phyloP scores from a whole-genome alignment of 2,113 vertebrate species.

The Oriolus oriolus region DNA sequence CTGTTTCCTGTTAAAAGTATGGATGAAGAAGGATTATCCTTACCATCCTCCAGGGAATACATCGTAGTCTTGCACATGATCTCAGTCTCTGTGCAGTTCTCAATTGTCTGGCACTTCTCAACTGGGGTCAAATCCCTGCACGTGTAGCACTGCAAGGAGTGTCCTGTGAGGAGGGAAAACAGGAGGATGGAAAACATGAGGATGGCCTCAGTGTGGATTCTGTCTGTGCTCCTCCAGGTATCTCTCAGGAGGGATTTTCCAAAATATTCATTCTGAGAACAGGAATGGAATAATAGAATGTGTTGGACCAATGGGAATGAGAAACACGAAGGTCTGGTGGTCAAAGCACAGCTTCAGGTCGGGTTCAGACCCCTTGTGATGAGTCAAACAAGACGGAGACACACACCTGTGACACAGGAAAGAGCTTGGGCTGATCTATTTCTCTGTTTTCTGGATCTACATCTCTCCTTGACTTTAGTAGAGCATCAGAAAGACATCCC shows the following conservation, averaged over 20 bases:
- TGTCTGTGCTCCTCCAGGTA: neutral
- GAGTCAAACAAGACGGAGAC: neutral
- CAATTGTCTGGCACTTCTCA: neutral
- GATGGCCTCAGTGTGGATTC: neutral
- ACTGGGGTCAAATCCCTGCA: neutral
- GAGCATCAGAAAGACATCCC: neutral
- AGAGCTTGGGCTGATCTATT: neutral
- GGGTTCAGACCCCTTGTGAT: neutral
- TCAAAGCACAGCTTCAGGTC: neutral
- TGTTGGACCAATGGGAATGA: neutral
- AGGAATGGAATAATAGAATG: fast-evolving
- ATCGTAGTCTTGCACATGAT: slow-evolving; percentile 39
- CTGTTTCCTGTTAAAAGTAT: neutral
- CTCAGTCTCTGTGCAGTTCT: neutral
- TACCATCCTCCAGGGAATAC: slow-evolving; percentile 43
- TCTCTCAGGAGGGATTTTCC: neutral
- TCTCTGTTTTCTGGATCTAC: neutral
- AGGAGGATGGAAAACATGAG: neutral
- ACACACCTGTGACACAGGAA: fast-evolving
- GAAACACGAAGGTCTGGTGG: neutral
- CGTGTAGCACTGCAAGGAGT: neutral
- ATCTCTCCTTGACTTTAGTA: neutral
- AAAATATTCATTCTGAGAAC: neutral
- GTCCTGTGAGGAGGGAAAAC: neutral
- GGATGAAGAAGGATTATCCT: neutral